These are phyloP conservation scores for Fratercula arctica DNA, from an alignment of 2,797 vertebrate genomes.

Conservation along the genomic window DNA sequence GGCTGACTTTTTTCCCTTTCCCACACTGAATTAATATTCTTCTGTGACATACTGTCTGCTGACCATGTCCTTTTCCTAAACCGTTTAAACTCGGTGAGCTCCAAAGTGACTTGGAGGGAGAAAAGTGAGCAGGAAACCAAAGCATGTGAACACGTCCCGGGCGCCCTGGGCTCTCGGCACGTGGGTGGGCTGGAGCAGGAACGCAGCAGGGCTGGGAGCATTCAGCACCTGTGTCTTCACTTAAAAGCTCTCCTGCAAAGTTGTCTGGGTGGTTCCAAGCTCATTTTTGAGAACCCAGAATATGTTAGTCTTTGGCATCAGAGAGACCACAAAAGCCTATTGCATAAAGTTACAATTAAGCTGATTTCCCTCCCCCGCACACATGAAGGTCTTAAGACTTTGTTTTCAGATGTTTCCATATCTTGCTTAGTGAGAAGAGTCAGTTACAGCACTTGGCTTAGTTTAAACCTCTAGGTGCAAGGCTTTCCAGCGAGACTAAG, in stretches of 20 bases:
- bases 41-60: background rate
- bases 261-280: background rate
- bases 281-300: background rate
- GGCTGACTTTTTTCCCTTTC: background rate
- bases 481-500: background rate
- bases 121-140: background rate
- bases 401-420: background rate
- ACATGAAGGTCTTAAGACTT: background rate
- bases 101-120: background rate
- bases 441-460: background rate
- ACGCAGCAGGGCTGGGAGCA: background rate
- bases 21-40: background rate
- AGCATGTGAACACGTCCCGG: rapidly evolving
- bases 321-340: background rate
- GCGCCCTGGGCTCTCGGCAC: background rate
- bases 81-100: background rate
- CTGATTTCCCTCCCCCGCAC: background rate
- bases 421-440: background rate
- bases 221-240: background rate
- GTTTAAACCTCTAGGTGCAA: background rate
- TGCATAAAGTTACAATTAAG: background rate
- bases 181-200: background rate
- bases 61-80: background rate
- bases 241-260: background rate
- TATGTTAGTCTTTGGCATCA: background rate